Conservation (phyloP, 37 sponge, comb jelly and placozoan genomes). For the Petrosia ficiformis region DNA sequence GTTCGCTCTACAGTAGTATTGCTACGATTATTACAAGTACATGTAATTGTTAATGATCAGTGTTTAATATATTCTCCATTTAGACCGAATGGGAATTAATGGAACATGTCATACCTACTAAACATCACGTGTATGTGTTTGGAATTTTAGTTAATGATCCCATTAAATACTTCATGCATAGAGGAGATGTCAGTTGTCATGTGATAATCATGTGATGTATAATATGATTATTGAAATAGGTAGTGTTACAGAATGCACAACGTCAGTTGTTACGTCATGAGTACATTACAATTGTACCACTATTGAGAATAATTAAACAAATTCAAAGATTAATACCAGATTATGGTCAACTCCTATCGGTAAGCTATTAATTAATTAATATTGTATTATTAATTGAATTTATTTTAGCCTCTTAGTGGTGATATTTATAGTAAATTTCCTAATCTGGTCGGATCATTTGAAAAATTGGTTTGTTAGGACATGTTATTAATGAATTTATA, state of each 20-base stretch:
- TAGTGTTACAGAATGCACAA: constrained; percentile 22
- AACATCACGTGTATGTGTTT: constrained; percentile 64
- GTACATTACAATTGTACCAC: constrained; percentile 44
- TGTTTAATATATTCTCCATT: background rate
- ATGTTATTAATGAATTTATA: background rate
- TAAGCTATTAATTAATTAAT: background rate
- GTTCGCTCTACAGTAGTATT: constrained; percentile 17
- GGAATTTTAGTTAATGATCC: constrained; percentile 55
- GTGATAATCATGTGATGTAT: background rate
- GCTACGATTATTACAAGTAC: constrained; percentile 36
- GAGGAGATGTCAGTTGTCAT: constrained; percentile 67
- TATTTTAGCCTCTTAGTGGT: background rate
- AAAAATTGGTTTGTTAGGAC: background rate
- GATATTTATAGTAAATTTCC: background rate
- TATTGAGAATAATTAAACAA: constrained; percentile 56
- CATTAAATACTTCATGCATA: constrained; percentile 61
- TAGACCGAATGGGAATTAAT: constrained; percentile 79
- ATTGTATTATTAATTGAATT: background rate
- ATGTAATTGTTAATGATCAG: background rate
- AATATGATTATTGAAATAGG: background rate
- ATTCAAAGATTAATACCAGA: constrained; percentile 50
- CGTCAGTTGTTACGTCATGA: constrained; percentile 41
- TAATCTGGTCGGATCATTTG: background rate
- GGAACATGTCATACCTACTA: constrained; percentile 63
- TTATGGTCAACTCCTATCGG: constrained; percentile 18